Base-by-base conservation (phyloP, 2,797 vertebrate genomes). In the Cottoperca gobio region DNA sequence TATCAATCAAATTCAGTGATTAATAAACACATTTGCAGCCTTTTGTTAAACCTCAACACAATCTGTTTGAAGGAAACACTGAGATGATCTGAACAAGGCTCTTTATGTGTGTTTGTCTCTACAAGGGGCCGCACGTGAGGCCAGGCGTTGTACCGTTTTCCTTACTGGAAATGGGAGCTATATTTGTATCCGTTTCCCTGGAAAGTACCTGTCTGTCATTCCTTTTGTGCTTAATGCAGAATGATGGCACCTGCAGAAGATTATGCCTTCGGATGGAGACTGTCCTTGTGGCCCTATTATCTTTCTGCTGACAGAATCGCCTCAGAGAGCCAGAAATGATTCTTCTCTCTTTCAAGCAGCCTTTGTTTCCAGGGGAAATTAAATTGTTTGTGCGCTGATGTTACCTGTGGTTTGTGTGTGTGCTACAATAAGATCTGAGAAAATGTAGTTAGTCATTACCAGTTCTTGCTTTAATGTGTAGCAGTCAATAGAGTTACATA, bases 201-300 rank as follows among this genome's bases (percentile, higher is more conserved):
- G 71, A 85, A 88, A 80, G 82, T 72, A 76, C 79, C 54, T 62
- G 69, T 73, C 64, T 75, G 58, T 78, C 74, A 74, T 77, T 74
- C 50, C 59, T 87, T 45, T 77, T 84, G 78, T 79, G 28, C 43
- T 35, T 70, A 82, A 87, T 90, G 75, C 73, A 82, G 73, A 91
- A 57, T 58, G 81, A 90, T 82, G 63, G 76, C 72, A 87, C 82
- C 83, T 88, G 88, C 69, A 74, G 68, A 76, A 73, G 69, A 76
- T 70, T 69, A 71, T 71, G 73, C 75, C 55, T 66, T 67, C 60
- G 21, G 69, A 61, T n/a, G 61, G 48, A 74, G 59, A 69, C 66
- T 63, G 73, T 83, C 42, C 52, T 42, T 35, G 48, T 70, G 79
- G 52, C 40, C 57, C 37, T 82, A 55, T 86, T 87, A 82, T 83